Conservation (phyloP, 2,113 vertebrate genomes). For the Oriolus oriolus region DNA sequence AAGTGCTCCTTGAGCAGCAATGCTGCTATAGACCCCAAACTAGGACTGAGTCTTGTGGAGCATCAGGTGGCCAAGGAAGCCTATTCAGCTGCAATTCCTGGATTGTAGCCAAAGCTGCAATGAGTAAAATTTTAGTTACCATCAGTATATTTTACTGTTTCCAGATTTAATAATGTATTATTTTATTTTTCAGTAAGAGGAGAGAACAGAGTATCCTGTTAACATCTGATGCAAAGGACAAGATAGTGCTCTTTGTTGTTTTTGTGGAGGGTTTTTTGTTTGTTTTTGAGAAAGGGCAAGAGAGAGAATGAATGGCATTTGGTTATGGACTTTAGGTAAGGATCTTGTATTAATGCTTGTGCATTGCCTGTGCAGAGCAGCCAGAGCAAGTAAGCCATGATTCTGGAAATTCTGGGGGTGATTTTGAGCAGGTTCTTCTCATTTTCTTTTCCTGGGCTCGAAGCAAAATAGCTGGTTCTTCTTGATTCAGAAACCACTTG, state of each 20-base stretch:
- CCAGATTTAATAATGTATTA: not conserved
- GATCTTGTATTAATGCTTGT: not conserved
- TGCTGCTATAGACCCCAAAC: not conserved
- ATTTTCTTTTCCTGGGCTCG: not conserved
- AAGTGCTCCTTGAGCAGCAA: not conserved
- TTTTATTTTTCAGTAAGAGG: not conserved
- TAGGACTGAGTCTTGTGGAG: not conserved
- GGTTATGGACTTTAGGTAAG: not conserved
- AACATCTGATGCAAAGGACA: not conserved
- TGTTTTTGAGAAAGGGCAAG: not conserved
- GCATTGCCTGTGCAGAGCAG: not conserved
- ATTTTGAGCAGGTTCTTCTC: not conserved
- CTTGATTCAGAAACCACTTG: not conserved
- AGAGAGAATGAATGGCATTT: not conserved
- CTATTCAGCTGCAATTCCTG: not conserved
- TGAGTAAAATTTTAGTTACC: not conserved
- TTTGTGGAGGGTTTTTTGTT: not conserved
- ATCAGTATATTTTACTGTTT: not conserved
- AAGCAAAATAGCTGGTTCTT: not conserved
- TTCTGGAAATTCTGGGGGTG: not conserved
- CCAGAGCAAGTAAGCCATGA: rapidly evolving
- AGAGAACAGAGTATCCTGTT: not conserved
- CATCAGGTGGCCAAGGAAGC: not conserved
- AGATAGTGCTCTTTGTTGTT: not conserved
- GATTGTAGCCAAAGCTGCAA: not conserved